Evolutionary conservation across 1,140 invertebrate species (phyloP).

Genomic region (Meloidogyne floridensis): DNA sequence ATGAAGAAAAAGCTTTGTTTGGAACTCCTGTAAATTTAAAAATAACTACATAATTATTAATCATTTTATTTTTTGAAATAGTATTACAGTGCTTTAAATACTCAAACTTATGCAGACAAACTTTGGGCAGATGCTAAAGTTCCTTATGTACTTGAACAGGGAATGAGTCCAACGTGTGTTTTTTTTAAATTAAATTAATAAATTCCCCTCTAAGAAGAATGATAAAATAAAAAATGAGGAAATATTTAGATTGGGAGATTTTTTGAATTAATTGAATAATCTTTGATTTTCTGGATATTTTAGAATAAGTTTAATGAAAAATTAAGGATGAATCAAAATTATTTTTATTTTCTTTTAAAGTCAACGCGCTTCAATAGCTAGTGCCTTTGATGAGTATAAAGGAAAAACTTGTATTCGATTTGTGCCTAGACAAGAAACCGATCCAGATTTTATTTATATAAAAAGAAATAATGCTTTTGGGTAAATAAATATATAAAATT

Average conservation of each 20-base stretch:
- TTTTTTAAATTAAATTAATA: neutral
- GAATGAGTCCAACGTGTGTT: constrained; percentile 62
- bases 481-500: constrained; percentile 32
- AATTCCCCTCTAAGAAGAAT: too few species aligned
- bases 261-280: too few species aligned
- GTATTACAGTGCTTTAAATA: constrained; percentile 64
- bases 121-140: constrained; percentile 58
- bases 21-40: neutral
- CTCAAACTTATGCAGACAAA: constrained; percentile 63
- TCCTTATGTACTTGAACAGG: constrained; percentile 64
- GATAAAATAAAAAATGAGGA: too few species aligned
- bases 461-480: constrained; percentile 64
- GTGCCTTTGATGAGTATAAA: constrained; percentile 65
- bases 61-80: constrained; percentile 31
- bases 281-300: too few species aligned
- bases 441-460: constrained; percentile 65
- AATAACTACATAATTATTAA: constrained; percentile 9
- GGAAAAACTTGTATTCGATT: constrained; percentile 63
- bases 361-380: constrained; percentile 64
- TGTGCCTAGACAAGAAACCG: constrained; percentile 56
- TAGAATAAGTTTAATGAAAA: too few species aligned
- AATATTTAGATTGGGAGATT: too few species aligned
- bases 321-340: too few species aligned
- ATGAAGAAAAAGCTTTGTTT: constrained; percentile 10
- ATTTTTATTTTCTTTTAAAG: constrained; percentile 44